phyloP scores from a whole-genome alignment of 2,888 invertebrate species.

The Cremastinae sp. region DNA sequence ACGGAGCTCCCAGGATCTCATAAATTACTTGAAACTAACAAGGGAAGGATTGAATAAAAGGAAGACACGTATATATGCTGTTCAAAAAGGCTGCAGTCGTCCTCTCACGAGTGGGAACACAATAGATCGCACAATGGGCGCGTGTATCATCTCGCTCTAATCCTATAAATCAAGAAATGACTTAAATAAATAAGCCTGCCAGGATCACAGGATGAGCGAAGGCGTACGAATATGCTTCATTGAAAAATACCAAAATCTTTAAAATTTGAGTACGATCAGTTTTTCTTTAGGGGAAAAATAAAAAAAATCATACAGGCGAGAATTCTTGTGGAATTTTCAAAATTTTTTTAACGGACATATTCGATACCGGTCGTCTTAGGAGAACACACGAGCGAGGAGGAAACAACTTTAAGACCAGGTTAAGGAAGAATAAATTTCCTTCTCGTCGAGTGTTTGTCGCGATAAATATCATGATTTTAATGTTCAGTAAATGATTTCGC shows the following conservation, averaged over 20 bases:
- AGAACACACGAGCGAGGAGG: conserved; percentile 56
- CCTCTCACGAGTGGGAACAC: conserved; percentile 3
- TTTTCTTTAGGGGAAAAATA: not conserved
- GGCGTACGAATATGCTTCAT: conserved; percentile 19
- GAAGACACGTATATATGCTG: not conserved
- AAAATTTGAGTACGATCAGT: not conserved
- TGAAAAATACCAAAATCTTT: not conserved
- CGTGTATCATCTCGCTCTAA: conserved; percentile 11
- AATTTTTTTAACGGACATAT: conserved; percentile 71
- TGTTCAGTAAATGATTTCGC: conserved; percentile 14
- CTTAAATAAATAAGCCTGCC: conserved; percentile 65
- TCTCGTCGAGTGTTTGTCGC: conserved; percentile 8
- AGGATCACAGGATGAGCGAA: conserved; percentile 60
- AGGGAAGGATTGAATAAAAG: not conserved
- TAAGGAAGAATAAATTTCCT: conserved; percentile 47
- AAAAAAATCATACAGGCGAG: conserved; percentile 11
- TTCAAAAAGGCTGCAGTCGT: conserved; percentile 11
- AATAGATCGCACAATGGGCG: conserved; percentile 20
- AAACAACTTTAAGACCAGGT: conserved; percentile 2
- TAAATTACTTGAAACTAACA: conserved; percentile 40
- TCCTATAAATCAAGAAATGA: conserved; percentile 65
- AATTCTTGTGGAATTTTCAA: conserved; percentile 48
- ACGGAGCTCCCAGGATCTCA: conserved; percentile 56
- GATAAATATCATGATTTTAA: conserved; percentile 4
- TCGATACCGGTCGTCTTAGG: conserved; percentile 63